Evolutionary conservation across 2,113 vertebrate species (phyloP), one percentile per base, ranked within the genome.

Genomic region (Stictonetta naevosa): DNA sequence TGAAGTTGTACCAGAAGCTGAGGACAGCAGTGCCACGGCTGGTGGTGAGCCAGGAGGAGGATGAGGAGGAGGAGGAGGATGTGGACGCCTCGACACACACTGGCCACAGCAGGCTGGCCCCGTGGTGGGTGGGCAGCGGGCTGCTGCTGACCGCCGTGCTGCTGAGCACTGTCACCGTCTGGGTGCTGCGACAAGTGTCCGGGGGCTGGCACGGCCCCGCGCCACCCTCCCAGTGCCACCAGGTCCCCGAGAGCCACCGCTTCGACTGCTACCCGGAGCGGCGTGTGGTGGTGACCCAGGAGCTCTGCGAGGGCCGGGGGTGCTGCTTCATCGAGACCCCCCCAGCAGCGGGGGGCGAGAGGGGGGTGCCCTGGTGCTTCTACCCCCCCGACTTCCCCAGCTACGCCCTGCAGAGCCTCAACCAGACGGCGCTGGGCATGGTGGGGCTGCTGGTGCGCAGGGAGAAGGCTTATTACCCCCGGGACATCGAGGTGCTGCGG

Each of bases 201-300:
- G 73, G 83, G 71, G 63, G 63, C 67, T 95, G 56, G 59, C 94
- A 13, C 0, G 34, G n/a, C 42, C 64, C 13, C 25, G 4, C 17
- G 0, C 53, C 72, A 0, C 90, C 87, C 0, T 78, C 98, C 8
- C 92, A 95, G 21, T 99, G 98, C 85, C 67, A 90, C 14, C 44
- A 94, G 8, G 93, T 98, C 31, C 96, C 98, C 0, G 97, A 98
- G 82, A 92, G 91, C 31, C 97, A 95, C 77, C 98, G 99, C 95
- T 99, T 99, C 33, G 98, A 99, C 91, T 99, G 99, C 93, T 99
- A 98, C 96, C 99, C 99, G 0, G 99, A 99, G 90, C 96, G 94
- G 69, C 91, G 0, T 0, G 95, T 93, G 52, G 97, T 99, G 55
- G 99, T 99, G 81, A 99, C 98, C 3, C 97, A 66, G 91, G 98